Percentiles rank a stretch among this genome's conserved stretches.
phyloP scores from a whole-genome alignment of 2,888 invertebrate species.

The Meteorus cinctellus region DNA sequence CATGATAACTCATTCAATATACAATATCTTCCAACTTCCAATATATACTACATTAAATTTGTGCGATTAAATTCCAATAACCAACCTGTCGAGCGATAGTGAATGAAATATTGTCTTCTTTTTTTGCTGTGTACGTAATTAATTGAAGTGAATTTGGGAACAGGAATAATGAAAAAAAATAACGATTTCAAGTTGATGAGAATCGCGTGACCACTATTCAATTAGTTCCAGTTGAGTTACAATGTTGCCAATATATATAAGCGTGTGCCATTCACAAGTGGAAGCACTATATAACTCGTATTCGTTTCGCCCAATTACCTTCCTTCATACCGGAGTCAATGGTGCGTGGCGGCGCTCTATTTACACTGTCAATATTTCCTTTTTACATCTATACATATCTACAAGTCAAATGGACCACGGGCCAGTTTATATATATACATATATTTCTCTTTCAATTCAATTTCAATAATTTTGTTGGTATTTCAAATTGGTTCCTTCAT shows the following conservation, averaged over 20 bases:
- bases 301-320: constrained; percentile 66
- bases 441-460: not conserved
- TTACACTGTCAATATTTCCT: constrained; percentile 2
- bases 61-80: no score
- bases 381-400: constrained; percentile 17
- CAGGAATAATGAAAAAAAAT: not conserved
- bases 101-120: not conserved
- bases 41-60: no score
- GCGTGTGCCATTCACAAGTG: constrained; percentile 49
- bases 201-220: constrained; percentile 25
- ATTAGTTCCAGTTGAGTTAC: constrained; percentile 58
- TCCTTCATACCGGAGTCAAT: constrained; percentile 35
- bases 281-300: constrained; percentile 60
- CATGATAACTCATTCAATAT: no score
- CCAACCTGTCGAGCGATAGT: no score
- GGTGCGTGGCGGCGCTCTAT: constrained; percentile 28
- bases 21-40: no score
- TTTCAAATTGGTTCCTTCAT: not conserved
- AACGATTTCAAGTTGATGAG: not conserved
- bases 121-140: not conserved
- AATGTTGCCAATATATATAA: constrained; percentile 44
- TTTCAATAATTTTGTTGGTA: not conserved
- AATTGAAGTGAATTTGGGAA: not conserved
- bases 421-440: not conserved
- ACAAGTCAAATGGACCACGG: not conserved